These are phyloP conservation scores for Trichogramma pretiosum DNA, from an alignment of 1,140 invertebrate species.

Conservation along the genomic window DNA sequence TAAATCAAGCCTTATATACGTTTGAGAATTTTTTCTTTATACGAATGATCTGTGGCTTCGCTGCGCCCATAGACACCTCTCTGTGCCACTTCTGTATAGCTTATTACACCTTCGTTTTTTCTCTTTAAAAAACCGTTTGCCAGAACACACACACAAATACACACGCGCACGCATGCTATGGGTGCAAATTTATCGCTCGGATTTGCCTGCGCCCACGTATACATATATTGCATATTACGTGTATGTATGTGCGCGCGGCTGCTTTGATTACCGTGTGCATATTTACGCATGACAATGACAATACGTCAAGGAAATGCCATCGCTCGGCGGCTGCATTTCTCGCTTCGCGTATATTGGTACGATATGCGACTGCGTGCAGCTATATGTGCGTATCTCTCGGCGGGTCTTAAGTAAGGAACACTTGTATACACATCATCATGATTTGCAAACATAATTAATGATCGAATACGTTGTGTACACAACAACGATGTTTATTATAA, in stretches of 20 bases:
- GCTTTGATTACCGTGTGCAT: too few relatives aligned
- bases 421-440: neutral
- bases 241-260: too few relatives aligned
- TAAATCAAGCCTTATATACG: constrained; percentile 15
- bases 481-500: too few relatives aligned
- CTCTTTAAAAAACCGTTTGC: neutral
- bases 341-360: too few relatives aligned
- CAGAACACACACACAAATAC: neutral
- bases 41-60: constrained; percentile 18
- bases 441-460: constrained; percentile 3
- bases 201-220: too few relatives aligned
- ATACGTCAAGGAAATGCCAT: too few relatives aligned
- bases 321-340: neutral
- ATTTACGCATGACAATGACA: too few relatives aligned
- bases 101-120: neutral
- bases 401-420: too few relatives aligned
- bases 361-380: too few relatives aligned
- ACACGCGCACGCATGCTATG: neutral
- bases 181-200: too few relatives aligned
- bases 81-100: neutral
- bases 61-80: neutral
- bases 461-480: neutral
- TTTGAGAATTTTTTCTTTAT: constrained; percentile 16
- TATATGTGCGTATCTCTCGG: too few relatives aligned
- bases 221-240: too few relatives aligned